Evolutionary conservation across 2,113 vertebrate genomes (phyloP).

Genomic region (Phaethornis superciliosus): DNA sequence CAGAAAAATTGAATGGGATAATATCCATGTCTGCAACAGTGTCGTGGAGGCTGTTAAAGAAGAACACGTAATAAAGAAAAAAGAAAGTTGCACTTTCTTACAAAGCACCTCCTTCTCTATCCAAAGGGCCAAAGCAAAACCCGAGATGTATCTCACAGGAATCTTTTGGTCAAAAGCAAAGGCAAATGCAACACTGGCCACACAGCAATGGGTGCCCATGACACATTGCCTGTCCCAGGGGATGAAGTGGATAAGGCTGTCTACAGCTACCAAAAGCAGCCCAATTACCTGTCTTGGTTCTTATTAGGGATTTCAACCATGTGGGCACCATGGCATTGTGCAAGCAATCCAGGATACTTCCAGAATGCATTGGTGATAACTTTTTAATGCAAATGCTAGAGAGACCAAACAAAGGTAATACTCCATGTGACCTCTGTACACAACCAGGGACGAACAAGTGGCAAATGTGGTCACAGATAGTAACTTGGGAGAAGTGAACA

Average conservation of each 20-base stretch:
- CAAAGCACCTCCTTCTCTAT: not conserved
- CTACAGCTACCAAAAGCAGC: not conserved
- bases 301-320: not conserved
- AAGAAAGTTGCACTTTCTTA: not conserved
- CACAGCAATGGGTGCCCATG: not conserved
- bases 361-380: not conserved
- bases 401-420: not conserved
- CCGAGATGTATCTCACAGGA: not conserved
- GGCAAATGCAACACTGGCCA: not conserved
- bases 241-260: not conserved
- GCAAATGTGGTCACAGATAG: not conserved
- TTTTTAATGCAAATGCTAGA: not conserved
- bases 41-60: not conserved
- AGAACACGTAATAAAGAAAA: not conserved
- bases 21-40: not conserved
- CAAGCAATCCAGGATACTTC: not conserved
- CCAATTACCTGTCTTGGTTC: not conserved
- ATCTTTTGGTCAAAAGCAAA: not conserved
- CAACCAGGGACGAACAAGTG: not conserved
- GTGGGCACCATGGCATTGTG: not conserved
- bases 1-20: not conserved
- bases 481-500: not conserved
- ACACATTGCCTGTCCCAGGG: not conserved
- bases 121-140: not conserved
- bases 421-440: not conserved